Base-by-base conservation (phyloP, 2,113 vertebrate species). In the Takifugu flavidus region DNA sequence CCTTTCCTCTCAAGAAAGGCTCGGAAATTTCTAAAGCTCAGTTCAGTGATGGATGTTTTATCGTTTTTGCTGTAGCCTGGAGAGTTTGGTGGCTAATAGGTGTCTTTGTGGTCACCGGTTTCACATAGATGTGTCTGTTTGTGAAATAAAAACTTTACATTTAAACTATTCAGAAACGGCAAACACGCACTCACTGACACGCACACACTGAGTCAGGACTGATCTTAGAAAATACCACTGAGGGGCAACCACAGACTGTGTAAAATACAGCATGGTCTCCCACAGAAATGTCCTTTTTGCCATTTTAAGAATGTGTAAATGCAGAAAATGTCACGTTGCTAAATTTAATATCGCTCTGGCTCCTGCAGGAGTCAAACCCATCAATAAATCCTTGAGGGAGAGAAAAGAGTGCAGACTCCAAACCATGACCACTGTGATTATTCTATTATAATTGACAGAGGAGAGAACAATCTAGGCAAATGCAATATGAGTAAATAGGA, bases 231-330 rank as follows among this genome's bases (percentile, higher is more conserved):
- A 80, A 81, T 76, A 86, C 68, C 77, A 82, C 59, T 57, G 52
- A 78, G 80, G 77, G 81, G 80, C 73, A 79, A 88, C 88, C 86
- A 76, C 80, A 84, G 74, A 65, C 80, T 83, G 82, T 85, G 82
- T 61, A 82, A 87, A 89, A 78, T 87, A 79, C 86, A 83, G 75
- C 77, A 73, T 82, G 80, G 82, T 79, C 72, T 86, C 81, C 87
- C 86, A 83, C 87, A 90, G 85, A 75, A 83, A 88, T 87, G 82
- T 80, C 72, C 80, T 70, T 85, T 47, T 86, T 89, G 83, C 82
- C 72, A 64, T 88, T 88, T 89, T 84, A 57, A 87, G 87, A 83
- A 83, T 74, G 82, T 87, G 80, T 84, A 85, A 87, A 87, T 86
- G 84, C 75, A 84, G 86, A 87, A 39, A 82, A 85, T 86, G 79